Evolutionary conservation across 2,113 vertebrate genomes (phyloP).

Genomic region (Xiphorhynchus elegans): DNA sequence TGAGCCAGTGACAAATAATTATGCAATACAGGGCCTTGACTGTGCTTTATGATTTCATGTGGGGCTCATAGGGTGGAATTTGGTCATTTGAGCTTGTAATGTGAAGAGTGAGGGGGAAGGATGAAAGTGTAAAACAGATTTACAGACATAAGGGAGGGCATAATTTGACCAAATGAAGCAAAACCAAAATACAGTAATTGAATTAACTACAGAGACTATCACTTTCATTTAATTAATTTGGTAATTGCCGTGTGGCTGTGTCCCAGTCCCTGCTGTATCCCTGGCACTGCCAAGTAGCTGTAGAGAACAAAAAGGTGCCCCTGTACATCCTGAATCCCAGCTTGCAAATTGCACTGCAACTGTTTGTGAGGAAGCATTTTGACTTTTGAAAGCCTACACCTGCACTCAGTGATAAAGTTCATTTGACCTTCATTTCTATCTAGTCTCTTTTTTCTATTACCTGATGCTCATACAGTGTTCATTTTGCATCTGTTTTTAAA

Average conservation of each 20-base stretch:
- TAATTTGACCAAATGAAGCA: constrained; percentile 36
- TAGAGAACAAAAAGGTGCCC: neutral
- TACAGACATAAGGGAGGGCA: neutral
- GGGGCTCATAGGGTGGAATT: neutral
- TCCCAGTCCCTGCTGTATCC: neutral
- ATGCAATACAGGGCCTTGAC: neutral
- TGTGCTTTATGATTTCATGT: neutral
- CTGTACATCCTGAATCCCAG: neutral
- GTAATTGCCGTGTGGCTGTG: neutral
- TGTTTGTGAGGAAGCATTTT: neutral
- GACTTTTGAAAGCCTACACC: neutral
- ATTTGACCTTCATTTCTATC: neutral
- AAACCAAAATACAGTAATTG: constrained; percentile 1
- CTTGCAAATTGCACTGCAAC: neutral
- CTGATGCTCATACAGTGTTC: neutral
- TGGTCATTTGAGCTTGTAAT: neutral
- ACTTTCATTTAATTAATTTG: constrained; percentile 18
- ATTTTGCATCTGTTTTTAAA: neutral
- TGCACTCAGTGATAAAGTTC: neutral
- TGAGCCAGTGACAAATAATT: neutral
- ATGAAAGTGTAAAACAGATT: neutral
- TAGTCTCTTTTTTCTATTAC: accelerated
- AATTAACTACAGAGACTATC: neutral
- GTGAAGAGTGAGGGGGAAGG: neutral
- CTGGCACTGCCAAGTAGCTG: neutral